These are phyloP conservation scores for Noctuana brunneofusca DNA, from an alignment of 2,888 invertebrate genomes.

Conservation along the genomic window DNA sequence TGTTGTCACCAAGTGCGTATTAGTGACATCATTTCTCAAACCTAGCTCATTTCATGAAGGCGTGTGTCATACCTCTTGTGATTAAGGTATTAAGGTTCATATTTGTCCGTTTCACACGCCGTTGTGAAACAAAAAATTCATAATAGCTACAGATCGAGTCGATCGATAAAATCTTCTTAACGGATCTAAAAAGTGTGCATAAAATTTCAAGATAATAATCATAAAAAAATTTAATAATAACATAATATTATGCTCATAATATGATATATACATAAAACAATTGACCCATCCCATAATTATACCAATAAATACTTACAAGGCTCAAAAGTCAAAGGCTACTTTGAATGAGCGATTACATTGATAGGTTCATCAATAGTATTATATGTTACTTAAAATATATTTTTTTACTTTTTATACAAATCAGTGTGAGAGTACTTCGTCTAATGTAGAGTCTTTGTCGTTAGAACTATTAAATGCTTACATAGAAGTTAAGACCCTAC, in stretches of 20 bases:
- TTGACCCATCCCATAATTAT: background rate
- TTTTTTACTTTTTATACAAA: no score
- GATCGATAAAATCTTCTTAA: background rate
- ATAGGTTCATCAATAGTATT: background rate
- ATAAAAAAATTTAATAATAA: no score
- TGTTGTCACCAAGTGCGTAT: background rate
- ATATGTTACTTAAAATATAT: no score
- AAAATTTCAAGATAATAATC: no score
- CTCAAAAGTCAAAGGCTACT: background rate
- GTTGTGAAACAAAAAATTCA: no score
- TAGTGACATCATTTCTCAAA: constrained; percentile 3
- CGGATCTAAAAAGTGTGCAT: background rate
- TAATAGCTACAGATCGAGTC: no score
- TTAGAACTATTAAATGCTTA: no score
- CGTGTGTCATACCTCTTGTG: background rate
- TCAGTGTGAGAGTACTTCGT: no score
- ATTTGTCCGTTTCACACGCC: background rate
- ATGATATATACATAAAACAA: background rate
- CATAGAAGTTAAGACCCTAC: no score
- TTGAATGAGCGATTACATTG: background rate
- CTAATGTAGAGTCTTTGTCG: no score
- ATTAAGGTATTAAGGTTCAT: background rate
- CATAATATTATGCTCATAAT: no score
- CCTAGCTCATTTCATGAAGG: background rate
- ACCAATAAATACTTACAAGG: background rate